Evolutionary conservation across 2,797 vertebrate species (phyloP).

Genomic region (Neostethus bicornis): DNA sequence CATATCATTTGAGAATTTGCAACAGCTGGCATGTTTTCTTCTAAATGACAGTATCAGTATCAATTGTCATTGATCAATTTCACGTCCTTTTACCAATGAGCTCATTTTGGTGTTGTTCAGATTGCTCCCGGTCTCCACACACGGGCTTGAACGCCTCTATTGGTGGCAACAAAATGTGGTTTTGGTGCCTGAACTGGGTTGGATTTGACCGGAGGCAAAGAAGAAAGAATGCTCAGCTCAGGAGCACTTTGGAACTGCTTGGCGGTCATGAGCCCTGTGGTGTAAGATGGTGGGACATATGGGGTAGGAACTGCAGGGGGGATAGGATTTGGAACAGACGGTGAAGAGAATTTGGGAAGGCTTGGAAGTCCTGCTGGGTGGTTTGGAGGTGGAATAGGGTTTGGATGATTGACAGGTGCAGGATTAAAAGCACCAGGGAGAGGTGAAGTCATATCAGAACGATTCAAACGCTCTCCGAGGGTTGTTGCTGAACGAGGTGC

Average conservation of each 20-base stretch:
- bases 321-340: slow-evolving; percentile 56
- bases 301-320: slow-evolving; percentile 58
- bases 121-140: slow-evolving; percentile 90
- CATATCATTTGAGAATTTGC: background rate
- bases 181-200: slow-evolving; percentile 86
- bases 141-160: slow-evolving; percentile 86
- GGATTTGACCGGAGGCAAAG: slow-evolving; percentile 70
- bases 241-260: slow-evolving; percentile 85
- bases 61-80: background rate
- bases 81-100: slow-evolving; percentile 1
- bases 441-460: slow-evolving; percentile 80
- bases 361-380: slow-evolving; percentile 66
- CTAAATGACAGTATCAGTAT: slow-evolving; percentile 16
- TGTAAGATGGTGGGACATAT: slow-evolving; percentile 68
- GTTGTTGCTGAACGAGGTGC: slow-evolving; percentile 90
- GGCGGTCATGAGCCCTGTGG: slow-evolving; percentile 73
- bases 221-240: slow-evolving; percentile 76
- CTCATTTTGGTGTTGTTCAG: slow-evolving; percentile 30
- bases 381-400: slow-evolving; percentile 24
- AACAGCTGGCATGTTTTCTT: background rate
- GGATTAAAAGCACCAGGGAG: slow-evolving; percentile 41
- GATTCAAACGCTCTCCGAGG: slow-evolving; percentile 88
- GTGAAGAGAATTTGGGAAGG: slow-evolving; percentile 72
- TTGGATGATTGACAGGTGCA: slow-evolving; percentile 19
- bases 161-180: slow-evolving; percentile 91